Evolutionary conservation across 2,797 vertebrate species (phyloP), one percentile per base, ranked within the genome.

Genomic region (Diglossa cyanea): DNA sequence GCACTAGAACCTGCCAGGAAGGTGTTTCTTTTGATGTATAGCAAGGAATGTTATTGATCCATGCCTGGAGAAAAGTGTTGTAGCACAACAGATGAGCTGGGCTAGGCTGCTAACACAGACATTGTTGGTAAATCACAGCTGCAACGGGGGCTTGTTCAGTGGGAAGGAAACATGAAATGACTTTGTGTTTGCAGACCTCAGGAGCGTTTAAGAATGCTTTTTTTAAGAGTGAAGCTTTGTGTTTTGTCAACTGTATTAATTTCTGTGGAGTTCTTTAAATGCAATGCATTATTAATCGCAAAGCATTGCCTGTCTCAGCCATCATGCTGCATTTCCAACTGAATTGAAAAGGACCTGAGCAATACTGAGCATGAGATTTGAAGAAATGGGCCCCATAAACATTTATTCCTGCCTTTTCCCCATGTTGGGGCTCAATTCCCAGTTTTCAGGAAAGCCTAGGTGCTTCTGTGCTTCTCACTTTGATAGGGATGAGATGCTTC

Each of bases 11-110:
- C 82, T 90, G 76, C 58, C 93, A 88, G 76, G 48, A 81, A 63
- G 92, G 80, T 71, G 2, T 35, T 73, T 81, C 74, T 50, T 91
- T 23, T 96, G 93, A 95, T 94, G 86, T 89, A 92, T 40, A 93
- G 94, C 89, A 72, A 91, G 84, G 73, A 48, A 78, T 2, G 3
- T 58, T 96, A 97, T 96, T 86, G 95, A 96, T 96, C 94, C 23
- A 1, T 28, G 89, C 95, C 88, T 70, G 91, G 45, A 73, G 91
- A 86, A 60, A 93, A 11, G 37, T 84, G 76, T 62, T 86, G 87
- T 61, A 73, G 60, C 51, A 44, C 81, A 61, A 3, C 58, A 60
- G 94, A 86, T 86, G 94, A 96, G 71, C 85, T 45, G 44, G 67
- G 81, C 81, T 24, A 0, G 1, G 1, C 35, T n/a, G 77, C 70